Conservation (phyloP, 2,888 invertebrate genomes). For the Melinaea menophilus region DNA sequence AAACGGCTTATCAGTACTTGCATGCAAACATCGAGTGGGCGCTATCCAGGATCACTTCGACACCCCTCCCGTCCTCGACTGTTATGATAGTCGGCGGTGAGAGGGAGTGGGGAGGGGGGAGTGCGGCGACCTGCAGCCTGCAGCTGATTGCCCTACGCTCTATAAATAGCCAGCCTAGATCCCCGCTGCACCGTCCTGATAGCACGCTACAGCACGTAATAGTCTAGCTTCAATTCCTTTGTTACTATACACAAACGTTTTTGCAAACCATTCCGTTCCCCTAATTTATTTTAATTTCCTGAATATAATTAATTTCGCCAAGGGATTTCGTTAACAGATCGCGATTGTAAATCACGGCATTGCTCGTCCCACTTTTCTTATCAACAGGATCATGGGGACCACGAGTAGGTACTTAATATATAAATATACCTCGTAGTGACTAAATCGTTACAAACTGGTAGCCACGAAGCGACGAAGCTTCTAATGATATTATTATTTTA, state of each 20-base stretch:
- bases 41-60: conserved; percentile 7
- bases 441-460: conserved; percentile 17
- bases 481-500: conserved; percentile 17
- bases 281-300: not conserved
- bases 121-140: conserved; percentile 20
- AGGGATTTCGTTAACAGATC: not conserved
- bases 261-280: not conserved
- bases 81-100: conserved; percentile 8
- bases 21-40: conserved; percentile 17
- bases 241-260: conserved; percentile 5
- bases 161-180: conserved; percentile 34
- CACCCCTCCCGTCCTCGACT: conserved; percentile 13
- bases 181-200: conserved; percentile 19
- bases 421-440: conserved; percentile 20
- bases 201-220: conserved; percentile 11
- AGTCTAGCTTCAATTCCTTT: conserved; percentile 5
- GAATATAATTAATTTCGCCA: not conserved
- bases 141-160: conserved; percentile 24
- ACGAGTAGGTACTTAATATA: conserved; percentile 18
- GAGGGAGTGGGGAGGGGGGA: conserved; percentile 1
- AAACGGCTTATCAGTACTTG: conserved; percentile 20
- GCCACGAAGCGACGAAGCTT: conserved; percentile 3
- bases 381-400: conserved; percentile 10
- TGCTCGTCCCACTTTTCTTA: conserved; percentile 17
- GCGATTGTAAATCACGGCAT: conserved; percentile 14